phyloP scores from a whole-genome alignment of 2,888 invertebrate species.

The Crepidodera aurea region DNA sequence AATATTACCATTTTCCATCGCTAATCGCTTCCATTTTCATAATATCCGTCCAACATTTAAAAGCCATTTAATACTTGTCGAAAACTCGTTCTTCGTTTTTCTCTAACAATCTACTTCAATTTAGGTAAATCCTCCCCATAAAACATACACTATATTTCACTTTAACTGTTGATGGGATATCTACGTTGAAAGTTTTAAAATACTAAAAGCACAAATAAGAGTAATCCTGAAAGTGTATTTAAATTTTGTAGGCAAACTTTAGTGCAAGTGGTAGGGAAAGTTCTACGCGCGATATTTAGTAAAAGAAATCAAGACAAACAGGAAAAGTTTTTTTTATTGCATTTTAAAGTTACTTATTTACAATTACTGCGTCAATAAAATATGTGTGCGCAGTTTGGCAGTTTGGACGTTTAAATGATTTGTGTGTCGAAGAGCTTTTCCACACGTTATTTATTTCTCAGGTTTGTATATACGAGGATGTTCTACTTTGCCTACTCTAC shows the following conservation, averaged over 20 bases:
- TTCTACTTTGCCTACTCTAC: too few species aligned
- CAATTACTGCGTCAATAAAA: slow-evolving; percentile 2
- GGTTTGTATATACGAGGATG: too few species aligned
- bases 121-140: slow-evolving; percentile 12
- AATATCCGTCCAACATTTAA: background rate
- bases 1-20: too few species aligned
- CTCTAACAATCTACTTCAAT: slow-evolving; percentile 3
- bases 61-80: background rate
- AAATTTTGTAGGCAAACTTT: slow-evolving; percentile 31
- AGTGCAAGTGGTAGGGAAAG: slow-evolving; percentile 22
- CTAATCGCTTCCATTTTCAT: too few species aligned
- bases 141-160: slow-evolving; percentile 20
- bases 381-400: background rate
- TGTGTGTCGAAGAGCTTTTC: too few species aligned
- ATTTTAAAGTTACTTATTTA: slow-evolving; percentile 2
- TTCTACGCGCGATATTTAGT: slow-evolving; percentile 6
- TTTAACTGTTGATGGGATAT: slow-evolving; percentile 18
- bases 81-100: background rate
- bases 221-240: slow-evolving; percentile 35
- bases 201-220: slow-evolving; percentile 23
- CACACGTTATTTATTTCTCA: too few species aligned
- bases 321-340: slow-evolving; percentile 13
- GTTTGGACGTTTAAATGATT: too few species aligned
- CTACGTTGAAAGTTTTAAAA: slow-evolving; percentile 17
- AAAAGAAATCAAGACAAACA: slow-evolving; percentile 15